Evolutionary conservation across 2,888 invertebrate species (phyloP), one percentile per base, ranked within the genome.

Genomic region (Nomada lathburiana): DNA sequence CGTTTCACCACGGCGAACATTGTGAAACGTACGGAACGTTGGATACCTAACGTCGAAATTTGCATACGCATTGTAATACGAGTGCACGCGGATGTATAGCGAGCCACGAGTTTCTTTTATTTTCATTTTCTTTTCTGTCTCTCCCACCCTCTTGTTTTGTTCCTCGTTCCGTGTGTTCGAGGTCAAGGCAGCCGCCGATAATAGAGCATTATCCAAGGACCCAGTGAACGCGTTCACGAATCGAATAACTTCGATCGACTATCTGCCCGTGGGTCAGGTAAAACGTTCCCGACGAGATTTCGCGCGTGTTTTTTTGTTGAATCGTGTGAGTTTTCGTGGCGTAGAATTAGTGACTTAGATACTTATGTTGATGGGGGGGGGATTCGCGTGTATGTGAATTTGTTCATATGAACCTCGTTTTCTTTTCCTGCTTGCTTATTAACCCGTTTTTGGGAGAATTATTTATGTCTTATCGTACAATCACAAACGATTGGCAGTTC

Each of bases 171-270:
- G 67, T 50, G 74, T 68, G 62, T 18, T 29, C 70, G 82, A 67
- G 79, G 82, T 79, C 79, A 82, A 82, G 82, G 82, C 67, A 55
- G 52, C 75, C 55, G 23, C n/a, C 55, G 62, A 74, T 79, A 79
- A 79, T 67, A 63, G 18, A 52, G 26, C 23, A 52, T 82, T 67
- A 62, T 11, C 26, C 36, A n/a, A 13, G 13, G 59, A 71, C 29
- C 63, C 16, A 10, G 18, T 42, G 36, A 68, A 23, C 68, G 23
- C 16, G 16, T 26, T 29, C 60, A 29, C 18, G 26, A 29, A 50
- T 70, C 60, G 70, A 68, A 55, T 20, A 29, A 23, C 55, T 55
- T 42, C 47, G 26, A 26, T 18, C 20, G 50, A 68, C 50, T 13
- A n/a, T 36, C 36, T 20, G 29, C 50, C 52, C 29, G 42, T 18